Percentiles rank a stretch among this genome's conserved stretches.
Evolutionary conservation across 2,888 invertebrate species (phyloP).

Genomic region (Microctonus hyperodae): DNA sequence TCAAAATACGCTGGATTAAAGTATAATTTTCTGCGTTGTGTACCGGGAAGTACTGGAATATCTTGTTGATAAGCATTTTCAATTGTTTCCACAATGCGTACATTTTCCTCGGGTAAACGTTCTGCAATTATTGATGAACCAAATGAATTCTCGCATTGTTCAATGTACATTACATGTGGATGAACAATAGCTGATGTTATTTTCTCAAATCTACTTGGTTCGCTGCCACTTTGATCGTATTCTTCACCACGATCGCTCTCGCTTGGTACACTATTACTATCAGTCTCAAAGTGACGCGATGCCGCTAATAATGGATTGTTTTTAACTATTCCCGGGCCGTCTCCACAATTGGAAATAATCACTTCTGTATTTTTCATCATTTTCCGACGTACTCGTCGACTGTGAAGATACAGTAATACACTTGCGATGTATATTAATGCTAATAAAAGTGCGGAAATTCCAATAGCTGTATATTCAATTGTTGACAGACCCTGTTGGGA

Average conservation of each 20-base stretch:
- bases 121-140: constrained; percentile 64
- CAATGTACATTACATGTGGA: constrained; percentile 63
- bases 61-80: constrained; percentile 64
- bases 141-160: constrained; percentile 59
- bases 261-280: constrained; percentile 46
- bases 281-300: constrained; percentile 68
- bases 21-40: constrained; percentile 80
- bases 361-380: constrained; percentile 52
- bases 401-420: constrained; percentile 81
- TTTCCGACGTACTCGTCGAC: constrained; percentile 70
- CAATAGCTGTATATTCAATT: constrained; percentile 84
- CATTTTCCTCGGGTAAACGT: constrained; percentile 83
- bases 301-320: constrained; percentile 76
- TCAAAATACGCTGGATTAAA: constrained; percentile 94
- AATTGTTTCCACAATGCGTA: constrained; percentile 83
- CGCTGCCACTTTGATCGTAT: constrained; percentile 50
- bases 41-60: constrained; percentile 65
- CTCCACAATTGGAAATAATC: constrained; percentile 59
- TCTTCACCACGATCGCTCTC: constrained; percentile 55
- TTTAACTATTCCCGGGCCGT: constrained; percentile 77
- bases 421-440: constrained; percentile 87
- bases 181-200: constrained; percentile 79
- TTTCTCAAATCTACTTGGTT: constrained; percentile 54
- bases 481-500: constrained; percentile 71
- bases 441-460: constrained; percentile 82